phyloP scores from a whole-genome alignment of 2,888 invertebrate genomes.

The Phlogophora meticulosa region DNA sequence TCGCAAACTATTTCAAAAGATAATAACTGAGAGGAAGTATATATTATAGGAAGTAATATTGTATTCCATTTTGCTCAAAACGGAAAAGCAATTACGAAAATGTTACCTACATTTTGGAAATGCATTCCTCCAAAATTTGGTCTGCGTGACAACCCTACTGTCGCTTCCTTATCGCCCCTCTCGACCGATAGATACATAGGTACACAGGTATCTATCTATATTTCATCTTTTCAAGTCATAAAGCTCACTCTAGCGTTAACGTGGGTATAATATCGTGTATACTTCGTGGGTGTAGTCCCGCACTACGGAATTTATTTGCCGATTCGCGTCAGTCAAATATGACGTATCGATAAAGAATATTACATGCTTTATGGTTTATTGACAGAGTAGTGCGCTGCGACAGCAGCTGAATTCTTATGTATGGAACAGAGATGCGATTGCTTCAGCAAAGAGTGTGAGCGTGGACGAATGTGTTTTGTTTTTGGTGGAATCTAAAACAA shows the following conservation, averaged over 20 bases:
- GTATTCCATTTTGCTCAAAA: conserved; percentile 20
- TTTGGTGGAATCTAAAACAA: neutral
- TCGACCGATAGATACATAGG: conserved; percentile 6
- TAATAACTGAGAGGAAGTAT: conserved; percentile 32
- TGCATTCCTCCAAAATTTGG: conserved; percentile 36
- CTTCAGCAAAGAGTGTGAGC: neutral
- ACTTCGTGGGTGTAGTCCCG: conserved; percentile 3
- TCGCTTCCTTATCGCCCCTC: conserved; percentile 19
- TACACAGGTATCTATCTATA: conserved; percentile 34
- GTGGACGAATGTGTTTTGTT: neutral
- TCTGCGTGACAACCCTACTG: conserved; percentile 12
- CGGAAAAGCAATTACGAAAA: conserved; percentile 20
- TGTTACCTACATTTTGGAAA: conserved; percentile 7
- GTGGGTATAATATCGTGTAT: conserved; percentile 27
- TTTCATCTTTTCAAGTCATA: conserved; percentile 65
- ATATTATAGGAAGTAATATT: conserved; percentile 29
- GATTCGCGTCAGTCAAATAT: conserved; percentile 31
- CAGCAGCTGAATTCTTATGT: neutral
- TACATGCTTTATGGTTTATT: conserved; percentile 27
- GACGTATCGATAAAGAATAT: conserved; percentile 20
- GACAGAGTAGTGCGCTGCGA: neutral
- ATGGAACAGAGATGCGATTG: neutral
- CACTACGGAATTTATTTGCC: conserved; percentile 35
- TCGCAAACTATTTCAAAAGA: conserved; percentile 34
- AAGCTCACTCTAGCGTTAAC: conserved; percentile 63